Evolutionary conservation across 2,113 vertebrate species (phyloP), one percentile per base, ranked within the genome.

Genomic region (Oreotrochilus melanogaster): DNA sequence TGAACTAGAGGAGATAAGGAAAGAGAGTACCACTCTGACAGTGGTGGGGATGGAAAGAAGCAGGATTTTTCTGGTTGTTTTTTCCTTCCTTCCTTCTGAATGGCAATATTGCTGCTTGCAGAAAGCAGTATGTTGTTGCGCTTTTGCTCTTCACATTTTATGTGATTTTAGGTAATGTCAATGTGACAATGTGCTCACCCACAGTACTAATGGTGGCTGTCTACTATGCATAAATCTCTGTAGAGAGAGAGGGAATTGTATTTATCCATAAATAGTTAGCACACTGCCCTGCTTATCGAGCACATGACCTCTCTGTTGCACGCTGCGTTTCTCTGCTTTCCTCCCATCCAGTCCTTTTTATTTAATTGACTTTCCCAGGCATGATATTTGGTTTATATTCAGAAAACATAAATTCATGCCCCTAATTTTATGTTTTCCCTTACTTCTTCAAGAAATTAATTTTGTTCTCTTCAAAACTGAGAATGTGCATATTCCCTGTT

Each of bases 241-340:
- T 22, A 57, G 62, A 25, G 69, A 48, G 64, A 27, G 50, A 45
- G 47, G n/a, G 18, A 81, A 16, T 30, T 82, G 81, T 58, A 47
- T 88, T 82, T 93, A 25, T 86, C 30, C 57, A 24, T 88, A 62
- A 82, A 64, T 53, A 67, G 53, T 33, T 80, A 91, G 51, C 62
- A 53, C 54, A 37, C 74, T 79, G 71, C 89, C 81, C 78, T 70
- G 33, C 88, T 92, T 92, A 78, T 92, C 74, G 76, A 42, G 58
- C 45, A 2, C 61, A 28, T 76, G 66, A 92, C 48, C 45, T 86
- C 76, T 72, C 37, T 50, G n/a, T 37, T 43, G 54, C 61, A 56
- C 33, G 5, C 12, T 5, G 37, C 1, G 0, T 75, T 93, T 92
- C 70, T 50, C 48, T 67, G 66, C 64, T 54, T 89, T 57, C 42